Percentiles rank a stretch among this genome's conserved stretches.
These are phyloP conservation scores for Pitta sordida DNA, from an alignment of 2,113 vertebrate genomes.

Conservation along the genomic window DNA sequence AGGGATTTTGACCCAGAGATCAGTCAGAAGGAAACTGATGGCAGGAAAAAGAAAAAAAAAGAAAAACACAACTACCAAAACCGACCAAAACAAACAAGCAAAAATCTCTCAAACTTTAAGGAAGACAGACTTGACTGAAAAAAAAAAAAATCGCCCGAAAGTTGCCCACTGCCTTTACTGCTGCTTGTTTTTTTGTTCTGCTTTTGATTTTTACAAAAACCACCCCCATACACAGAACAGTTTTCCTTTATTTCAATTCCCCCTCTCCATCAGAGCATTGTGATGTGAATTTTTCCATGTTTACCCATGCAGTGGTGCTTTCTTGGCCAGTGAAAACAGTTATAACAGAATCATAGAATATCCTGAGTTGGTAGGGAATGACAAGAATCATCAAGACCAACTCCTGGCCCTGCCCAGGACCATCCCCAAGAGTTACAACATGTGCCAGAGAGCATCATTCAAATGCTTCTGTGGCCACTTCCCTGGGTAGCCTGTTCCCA, in stretches of 20 bases:
- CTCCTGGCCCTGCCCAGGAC: not conserved
- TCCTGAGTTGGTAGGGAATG: not conserved
- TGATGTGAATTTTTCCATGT: not conserved
- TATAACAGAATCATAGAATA: not conserved
- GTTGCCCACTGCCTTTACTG: not conserved
- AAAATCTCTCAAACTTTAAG: not conserved
- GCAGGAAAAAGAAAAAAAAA: not conserved
- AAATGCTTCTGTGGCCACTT: fast-evolving
- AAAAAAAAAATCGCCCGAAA: not conserved
- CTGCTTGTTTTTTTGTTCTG: not conserved
- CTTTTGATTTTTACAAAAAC: not conserved
- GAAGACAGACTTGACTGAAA: not conserved
- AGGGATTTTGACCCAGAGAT: not conserved
- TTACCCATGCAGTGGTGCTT: not conserved
- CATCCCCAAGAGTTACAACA: not conserved
- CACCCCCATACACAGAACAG: not conserved
- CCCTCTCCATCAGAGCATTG: not conserved
- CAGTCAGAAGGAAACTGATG: not conserved
- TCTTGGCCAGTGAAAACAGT: not conserved
- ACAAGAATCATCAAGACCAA: not conserved
- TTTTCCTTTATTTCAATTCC: not conserved
- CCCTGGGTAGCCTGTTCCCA: not conserved
- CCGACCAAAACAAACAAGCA: not conserved
- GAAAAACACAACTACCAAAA: too few relatives aligned
- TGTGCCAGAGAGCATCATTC: not conserved